Evolutionary conservation across 2,113 vertebrate genomes (phyloP).

Genomic region (Pleuronectes platessa): DNA sequence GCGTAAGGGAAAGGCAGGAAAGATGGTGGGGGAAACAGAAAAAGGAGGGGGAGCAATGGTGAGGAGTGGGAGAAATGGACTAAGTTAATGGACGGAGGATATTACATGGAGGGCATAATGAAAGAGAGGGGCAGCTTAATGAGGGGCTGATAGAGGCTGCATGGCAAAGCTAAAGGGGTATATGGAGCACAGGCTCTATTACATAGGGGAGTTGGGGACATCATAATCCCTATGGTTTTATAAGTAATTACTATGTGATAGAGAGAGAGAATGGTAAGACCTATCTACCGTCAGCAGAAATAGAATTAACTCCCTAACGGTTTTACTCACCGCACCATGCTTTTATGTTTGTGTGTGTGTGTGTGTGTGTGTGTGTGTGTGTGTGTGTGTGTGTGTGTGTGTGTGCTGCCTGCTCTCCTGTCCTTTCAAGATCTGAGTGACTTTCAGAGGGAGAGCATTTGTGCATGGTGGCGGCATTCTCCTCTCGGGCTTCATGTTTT

Average conservation of each 20-base stretch:
- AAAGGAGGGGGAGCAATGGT: neutral
- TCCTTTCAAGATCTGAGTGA: constrained; percentile 45
- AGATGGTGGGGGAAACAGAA: constrained; percentile 29
- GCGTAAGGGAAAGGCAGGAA: constrained; percentile 18
- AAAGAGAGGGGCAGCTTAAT: constrained; percentile 62
- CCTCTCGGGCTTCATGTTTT: neutral
- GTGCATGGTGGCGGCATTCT: constrained; percentile 20
- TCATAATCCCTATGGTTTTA: constrained; percentile 73
- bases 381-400: constrained; percentile 10
- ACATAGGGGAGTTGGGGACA: constrained; percentile 71
- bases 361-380: constrained; percentile 20
- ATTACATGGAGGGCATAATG: constrained; percentile 66
- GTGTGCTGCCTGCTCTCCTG: constrained; percentile 10
- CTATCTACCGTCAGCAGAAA: constrained; percentile 77
- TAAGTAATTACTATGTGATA: constrained; percentile 78
- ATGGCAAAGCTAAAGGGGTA: constrained; percentile 60
- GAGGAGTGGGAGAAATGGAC: constrained; percentile 40
- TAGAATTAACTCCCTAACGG: constrained; percentile 68
- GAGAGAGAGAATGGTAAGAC: constrained; percentile 62
- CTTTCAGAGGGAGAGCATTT: constrained; percentile 45
- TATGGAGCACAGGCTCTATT: constrained; percentile 67
- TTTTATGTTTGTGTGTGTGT: constrained; percentile 21
- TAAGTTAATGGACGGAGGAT: constrained; percentile 67
- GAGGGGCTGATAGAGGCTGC: constrained; percentile 50
- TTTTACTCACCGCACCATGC: constrained; percentile 22